Percentiles rank a stretch among this genome's conserved stretches.
Conservation (phyloP, 2,888 invertebrate species). For the Limnephilus auricula region DNA sequence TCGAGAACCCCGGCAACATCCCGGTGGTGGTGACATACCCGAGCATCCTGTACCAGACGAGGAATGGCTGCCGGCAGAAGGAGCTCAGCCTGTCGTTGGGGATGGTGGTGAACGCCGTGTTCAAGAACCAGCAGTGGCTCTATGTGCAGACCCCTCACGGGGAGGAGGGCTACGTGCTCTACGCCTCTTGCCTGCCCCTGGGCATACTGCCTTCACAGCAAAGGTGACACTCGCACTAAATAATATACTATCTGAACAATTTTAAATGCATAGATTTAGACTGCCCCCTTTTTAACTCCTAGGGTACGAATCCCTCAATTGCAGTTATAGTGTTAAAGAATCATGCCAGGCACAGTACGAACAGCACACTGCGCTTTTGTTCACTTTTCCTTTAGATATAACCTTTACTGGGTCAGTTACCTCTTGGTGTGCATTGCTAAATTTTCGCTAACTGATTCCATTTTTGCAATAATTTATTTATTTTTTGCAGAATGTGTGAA, state of each 20-base stretch:
- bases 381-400: no score
- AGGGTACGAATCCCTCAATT: no score
- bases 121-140: slow-evolving; percentile 90
- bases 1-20: slow-evolving; percentile 89
- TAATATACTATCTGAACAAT: neutral
- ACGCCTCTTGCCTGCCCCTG: slow-evolving; percentile 86
- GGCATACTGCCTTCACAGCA: slow-evolving; percentile 82
- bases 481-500: no score
- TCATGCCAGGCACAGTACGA: no score
- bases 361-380: no score
- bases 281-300: neutral
- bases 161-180: slow-evolving; percentile 89
- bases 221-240: slow-evolving; percentile 61
- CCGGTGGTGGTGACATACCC: slow-evolving; percentile 89
- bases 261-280: neutral
- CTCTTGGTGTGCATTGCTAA: no score
- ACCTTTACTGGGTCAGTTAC: no score
- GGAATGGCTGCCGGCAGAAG: slow-evolving; percentile 82
- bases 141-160: slow-evolving; percentile 92
- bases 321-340: no score
- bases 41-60: slow-evolving; percentile 85
- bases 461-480: no score
- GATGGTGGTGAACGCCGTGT: slow-evolving; percentile 91
- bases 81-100: slow-evolving; percentile 86
- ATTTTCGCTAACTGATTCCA: no score